phyloP scores from a whole-genome alignment of 2,797 vertebrate genomes.

The Falco biarmicus region DNA sequence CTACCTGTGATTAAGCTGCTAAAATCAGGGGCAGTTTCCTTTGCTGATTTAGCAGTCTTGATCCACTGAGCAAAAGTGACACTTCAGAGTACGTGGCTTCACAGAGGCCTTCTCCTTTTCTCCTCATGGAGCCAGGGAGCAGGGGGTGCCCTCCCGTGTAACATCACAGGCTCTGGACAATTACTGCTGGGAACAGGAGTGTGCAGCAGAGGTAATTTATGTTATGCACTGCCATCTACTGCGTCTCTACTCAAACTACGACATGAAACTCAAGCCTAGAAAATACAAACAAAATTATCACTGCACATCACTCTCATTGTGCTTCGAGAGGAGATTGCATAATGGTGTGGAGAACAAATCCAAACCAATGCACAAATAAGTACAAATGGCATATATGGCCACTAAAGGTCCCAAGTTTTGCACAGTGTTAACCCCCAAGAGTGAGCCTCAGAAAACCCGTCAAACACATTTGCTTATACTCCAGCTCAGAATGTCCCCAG shows the following conservation, averaged over 20 bases:
- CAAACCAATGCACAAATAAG: neutral
- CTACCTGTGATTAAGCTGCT: neutral
- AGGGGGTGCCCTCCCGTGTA: neutral
- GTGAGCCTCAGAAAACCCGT: neutral
- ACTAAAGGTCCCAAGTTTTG: neutral
- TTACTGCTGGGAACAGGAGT: neutral
- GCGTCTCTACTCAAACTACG: slow-evolving; percentile 62
- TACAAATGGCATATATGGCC: neutral
- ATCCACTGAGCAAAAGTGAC: neutral
- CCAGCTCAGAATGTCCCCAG: neutral
- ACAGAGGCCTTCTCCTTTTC: neutral
- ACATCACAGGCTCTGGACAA: neutral
- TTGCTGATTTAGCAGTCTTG: slow-evolving; percentile 53
- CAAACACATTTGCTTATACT: neutral
- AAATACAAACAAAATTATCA: neutral
- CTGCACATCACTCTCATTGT: neutral
- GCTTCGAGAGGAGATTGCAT: neutral
- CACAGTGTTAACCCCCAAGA: neutral
- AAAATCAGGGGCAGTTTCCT: neutral
- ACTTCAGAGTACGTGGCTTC: neutral
- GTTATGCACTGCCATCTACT: slow-evolving; percentile 79
- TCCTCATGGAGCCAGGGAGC: neutral
- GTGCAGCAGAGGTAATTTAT: neutral
- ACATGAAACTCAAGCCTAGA: neutral
- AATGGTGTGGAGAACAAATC: neutral